phyloP scores from a whole-genome alignment of 2,797 vertebrate species.

The Esox lucius region DNA sequence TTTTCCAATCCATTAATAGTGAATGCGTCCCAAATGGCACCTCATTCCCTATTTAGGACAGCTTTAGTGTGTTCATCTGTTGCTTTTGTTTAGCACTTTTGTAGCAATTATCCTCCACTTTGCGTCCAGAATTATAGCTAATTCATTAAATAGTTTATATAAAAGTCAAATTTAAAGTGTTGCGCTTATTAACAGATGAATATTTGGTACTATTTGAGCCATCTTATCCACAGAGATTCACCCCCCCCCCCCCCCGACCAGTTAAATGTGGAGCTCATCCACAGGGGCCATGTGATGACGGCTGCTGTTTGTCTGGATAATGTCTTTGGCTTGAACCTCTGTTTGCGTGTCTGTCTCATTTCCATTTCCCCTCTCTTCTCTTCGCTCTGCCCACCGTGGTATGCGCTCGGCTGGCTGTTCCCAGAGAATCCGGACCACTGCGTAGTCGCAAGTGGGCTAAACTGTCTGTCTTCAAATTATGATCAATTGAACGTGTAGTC shows the following conservation, averaged over 20 bases:
- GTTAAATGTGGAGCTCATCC: constrained; percentile 10
- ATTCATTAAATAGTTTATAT: background rate
- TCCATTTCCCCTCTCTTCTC: constrained; percentile 27
- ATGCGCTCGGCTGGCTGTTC: constrained; percentile 16
- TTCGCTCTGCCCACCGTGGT: constrained; percentile 15
- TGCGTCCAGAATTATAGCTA: background rate
- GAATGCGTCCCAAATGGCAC: background rate
- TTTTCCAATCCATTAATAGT: background rate
- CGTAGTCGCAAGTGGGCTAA: background rate
- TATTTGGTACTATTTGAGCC: background rate
- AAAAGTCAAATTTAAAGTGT: background rate
- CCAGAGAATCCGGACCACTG: background rate
- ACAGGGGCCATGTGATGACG: constrained; percentile 7
- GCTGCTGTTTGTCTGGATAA: constrained; percentile 31
- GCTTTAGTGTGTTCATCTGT: background rate
- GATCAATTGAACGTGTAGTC: background rate
- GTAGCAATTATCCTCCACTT: background rate
- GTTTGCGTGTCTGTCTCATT: constrained; percentile 26
- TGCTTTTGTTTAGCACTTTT: constrained; percentile 5
- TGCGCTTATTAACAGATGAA: background rate
- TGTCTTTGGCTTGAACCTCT: constrained; percentile 22
- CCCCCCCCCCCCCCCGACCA: constrained; percentile 5
- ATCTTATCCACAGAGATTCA: background rate
- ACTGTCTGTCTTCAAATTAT: background rate
- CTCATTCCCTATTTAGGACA: background rate